Evolutionary conservation across 2,797 vertebrate genomes (phyloP), one percentile per base, ranked within the genome.

Genomic region (Pangasius macronema): DNA sequence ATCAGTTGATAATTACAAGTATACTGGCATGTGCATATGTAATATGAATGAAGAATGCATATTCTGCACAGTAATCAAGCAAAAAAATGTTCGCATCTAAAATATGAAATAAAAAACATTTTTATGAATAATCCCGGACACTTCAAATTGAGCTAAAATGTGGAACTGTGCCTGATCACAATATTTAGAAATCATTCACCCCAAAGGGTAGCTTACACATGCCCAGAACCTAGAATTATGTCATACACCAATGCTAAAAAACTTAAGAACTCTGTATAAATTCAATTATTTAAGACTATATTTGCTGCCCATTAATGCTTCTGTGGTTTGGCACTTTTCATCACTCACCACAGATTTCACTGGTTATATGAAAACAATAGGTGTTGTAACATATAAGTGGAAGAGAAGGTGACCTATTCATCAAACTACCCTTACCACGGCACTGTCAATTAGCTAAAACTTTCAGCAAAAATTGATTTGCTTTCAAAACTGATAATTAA

Each of bases 391-490:
- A 65, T 82, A 20, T 49, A 30, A 30, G 42, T 81, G 51, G 77
- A 80, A 39, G 55, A 55, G n/a, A 77, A 77, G n/a, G 30, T 27
- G 33, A 82, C 49, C 39, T 39, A 6, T 53, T 77, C 77, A 63
- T 63, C 24, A 42, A 63, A 82, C 8, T 6, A 61, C 33, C 22
- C 16, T 59, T 16, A 36, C 9, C 79, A 81, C 55, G 3, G 33
- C 22, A 39, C 53, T 80, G 16, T 46, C 79, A 81, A 22, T 65
- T 82, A 82, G 1, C 39, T 14, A n/a, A 27, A 33, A 81, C n/a
- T 81, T 61, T 81, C 36, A 61, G 33, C 55, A 49, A 30, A 4
- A 49, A 67, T 67, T 82, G 61, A 65, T 82, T 82, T 82, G 27
- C 8, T 49, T 82, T 81, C 16, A 39, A 59, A 80, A 14, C 30